Evolutionary conservation across 2,113 vertebrate species (phyloP).

Genomic region (Suricata suricatta): DNA sequence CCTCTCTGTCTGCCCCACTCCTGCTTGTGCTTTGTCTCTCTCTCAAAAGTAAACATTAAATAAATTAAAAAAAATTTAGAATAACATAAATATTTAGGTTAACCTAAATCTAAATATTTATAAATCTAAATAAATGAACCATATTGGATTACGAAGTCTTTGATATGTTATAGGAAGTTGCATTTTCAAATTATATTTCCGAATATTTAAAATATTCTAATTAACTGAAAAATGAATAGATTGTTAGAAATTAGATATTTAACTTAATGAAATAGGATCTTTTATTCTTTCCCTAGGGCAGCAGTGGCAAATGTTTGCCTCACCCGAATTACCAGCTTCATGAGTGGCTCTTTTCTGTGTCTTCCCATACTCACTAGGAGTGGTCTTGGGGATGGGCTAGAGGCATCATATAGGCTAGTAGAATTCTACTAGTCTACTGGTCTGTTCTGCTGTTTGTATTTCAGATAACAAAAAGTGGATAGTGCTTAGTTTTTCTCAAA

Average conservation of each 20-base stretch:
- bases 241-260: constrained; percentile 71
- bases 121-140: not conserved
- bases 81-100: too few relatives aligned
- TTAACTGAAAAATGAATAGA: constrained; percentile 72
- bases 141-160: constrained; percentile 43
- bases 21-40: too few relatives aligned
- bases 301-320: not conserved
- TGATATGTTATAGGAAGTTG: constrained; percentile 65
- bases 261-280: constrained; percentile 68
- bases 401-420: not conserved
- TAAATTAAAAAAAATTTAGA: too few relatives aligned
- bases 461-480: not conserved
- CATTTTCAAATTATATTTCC: constrained; percentile 30
- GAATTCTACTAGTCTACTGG: not conserved
- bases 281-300: constrained; percentile 53
- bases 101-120: too few relatives aligned
- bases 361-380: not conserved
- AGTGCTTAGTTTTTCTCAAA: not conserved
- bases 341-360: not conserved
- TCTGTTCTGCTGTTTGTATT: not conserved
- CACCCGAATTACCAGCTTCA: not conserved
- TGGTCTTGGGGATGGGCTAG: not conserved
- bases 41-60: too few relatives aligned
- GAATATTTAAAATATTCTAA: not conserved
- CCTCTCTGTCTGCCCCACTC: too few relatives aligned